These are phyloP conservation scores for Pavo muticus DNA, from an alignment of 2,113 vertebrate species.

Conservation along the genomic window DNA sequence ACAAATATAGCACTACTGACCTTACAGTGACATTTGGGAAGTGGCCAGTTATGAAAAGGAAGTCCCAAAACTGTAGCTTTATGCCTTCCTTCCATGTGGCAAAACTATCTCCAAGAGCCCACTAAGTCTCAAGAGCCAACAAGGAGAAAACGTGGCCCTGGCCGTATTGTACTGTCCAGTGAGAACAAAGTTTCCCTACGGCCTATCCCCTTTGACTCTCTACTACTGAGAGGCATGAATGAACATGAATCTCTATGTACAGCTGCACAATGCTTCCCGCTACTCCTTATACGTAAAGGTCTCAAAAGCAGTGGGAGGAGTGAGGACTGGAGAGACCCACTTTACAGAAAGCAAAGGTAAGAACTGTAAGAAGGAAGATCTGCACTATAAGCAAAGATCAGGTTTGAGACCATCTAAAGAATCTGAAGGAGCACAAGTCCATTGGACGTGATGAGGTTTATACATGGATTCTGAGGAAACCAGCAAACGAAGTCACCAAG, in stretches of 20 bases:
- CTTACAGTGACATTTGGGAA: not conserved
- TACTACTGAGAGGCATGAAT: not conserved
- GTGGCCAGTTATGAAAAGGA: not conserved
- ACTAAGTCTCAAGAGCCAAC: not conserved
- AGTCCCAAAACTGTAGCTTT: not conserved
- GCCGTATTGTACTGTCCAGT: not conserved
- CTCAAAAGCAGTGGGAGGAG: not conserved
- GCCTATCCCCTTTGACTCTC: not conserved
- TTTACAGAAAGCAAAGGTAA: no score
- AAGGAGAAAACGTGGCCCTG: not conserved
- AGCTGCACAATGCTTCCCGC: fast-evolving
- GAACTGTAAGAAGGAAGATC: no score
- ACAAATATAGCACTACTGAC: not conserved
- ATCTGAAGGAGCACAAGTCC: no score
- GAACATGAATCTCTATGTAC: not conserved
- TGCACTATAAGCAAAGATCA: no score
- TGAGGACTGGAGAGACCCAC: not conserved
- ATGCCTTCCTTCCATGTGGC: not conserved
- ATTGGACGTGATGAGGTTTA: no score
- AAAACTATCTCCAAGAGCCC: not conserved
- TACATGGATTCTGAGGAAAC: no score
- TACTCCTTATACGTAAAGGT: not conserved
- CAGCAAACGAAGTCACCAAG: no score
- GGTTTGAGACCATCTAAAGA: no score
- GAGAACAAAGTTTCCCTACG: not conserved